Percentiles rank a stretch among this genome's conserved stretches.
Conservation (phyloP, 1,140 invertebrate species). For the Drosophila navojoa region DNA sequence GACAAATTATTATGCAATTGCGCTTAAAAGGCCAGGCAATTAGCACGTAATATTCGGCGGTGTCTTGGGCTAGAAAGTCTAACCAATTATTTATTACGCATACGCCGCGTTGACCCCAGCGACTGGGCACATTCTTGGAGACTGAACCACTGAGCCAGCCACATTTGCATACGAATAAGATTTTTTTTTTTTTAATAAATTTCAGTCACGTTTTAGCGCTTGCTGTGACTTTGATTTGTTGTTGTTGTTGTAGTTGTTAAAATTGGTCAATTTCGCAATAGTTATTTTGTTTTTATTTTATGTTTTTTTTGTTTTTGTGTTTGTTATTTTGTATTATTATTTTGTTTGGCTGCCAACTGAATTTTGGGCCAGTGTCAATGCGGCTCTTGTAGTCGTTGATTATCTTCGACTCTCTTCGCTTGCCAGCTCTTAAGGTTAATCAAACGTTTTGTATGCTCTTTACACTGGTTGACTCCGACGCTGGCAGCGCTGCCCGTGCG, state of each 20-base stretch:
- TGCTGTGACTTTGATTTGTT: constrained; percentile 33
- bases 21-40: constrained; percentile 33
- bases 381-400: constrained; percentile 6
- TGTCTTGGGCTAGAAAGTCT: constrained; percentile 22
- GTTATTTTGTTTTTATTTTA: constrained; percentile 59
- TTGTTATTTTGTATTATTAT: constrained; percentile 44
- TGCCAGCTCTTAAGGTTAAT: constrained; percentile 71
- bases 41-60: constrained; percentile 6
- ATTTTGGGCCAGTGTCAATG: constrained; percentile 73
- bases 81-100: constrained; percentile 43
- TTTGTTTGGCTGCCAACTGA: constrained; percentile 49
- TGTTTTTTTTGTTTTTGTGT: constrained; percentile 8
- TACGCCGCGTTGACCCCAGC: constrained; percentile 56
- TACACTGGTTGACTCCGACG: constrained; percentile 20
- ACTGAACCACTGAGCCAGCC: not conserved
- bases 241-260: constrained; percentile 49
- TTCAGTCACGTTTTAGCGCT: constrained; percentile 61
- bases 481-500: constrained; percentile 2
- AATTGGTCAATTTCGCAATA: constrained; percentile 74
- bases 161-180: constrained; percentile 11
- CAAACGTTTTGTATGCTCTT: constrained; percentile 76
- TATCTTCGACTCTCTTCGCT: constrained; percentile 45
- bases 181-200: constrained; percentile 32
- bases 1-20: constrained; percentile 44
- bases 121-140: constrained; percentile 53